Base-by-base conservation (phyloP, 1,140 invertebrate species). In the Ladona fulva region DNA sequence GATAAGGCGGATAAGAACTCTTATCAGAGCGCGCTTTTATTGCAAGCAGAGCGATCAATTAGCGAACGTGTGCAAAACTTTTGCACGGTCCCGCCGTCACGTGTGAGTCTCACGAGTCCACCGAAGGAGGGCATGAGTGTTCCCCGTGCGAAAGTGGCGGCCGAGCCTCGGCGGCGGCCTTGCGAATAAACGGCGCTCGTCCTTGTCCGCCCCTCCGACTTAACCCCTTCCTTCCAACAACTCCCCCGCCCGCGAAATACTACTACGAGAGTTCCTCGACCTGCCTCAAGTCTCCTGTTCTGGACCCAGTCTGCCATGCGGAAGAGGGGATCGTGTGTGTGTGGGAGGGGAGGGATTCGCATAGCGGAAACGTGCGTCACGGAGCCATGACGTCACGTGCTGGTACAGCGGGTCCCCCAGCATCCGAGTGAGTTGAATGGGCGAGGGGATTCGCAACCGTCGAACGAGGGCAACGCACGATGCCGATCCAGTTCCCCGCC, bases 321-420 rank as follows among this genome's bases (percentile, higher is more conserved):
- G 52, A 16, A 22, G 52, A 66, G 52, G 52, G 52, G 52, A 66
- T n/a, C n/a, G n/a, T n/a, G n/a, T n/a, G n/a, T n/a, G n/a, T n/a
- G n/a, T n/a, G n/a, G n/a, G n/a, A n/a, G n/a, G n/a, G n/a, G 12
- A 12, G 52, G 52, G n/a, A 66, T 66, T 66, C 52, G 52, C 52
- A 66, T 66, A 66, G 52, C 52, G 52, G 52, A 66, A 66, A 66
- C 52, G 52, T 66, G 52, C 52, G 52, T 66, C 52, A 66, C 16
- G 52, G 52, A 22, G 52, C 16, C 16, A 12, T 66, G 52, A 66
- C 52, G 52, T 66, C 52, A 66, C 52, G 52, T 66, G 16, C 52
- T 22, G 52, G 5, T 66, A 37, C 29, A 37, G 29, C n/a, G n/a
- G n/a, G n/a, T n/a, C n/a, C n/a, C 29, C 29, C 29, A 37, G 29